These are phyloP conservation scores for Hyla sarda DNA, from an alignment of 2,113 vertebrate genomes.

Conservation along the genomic window DNA sequence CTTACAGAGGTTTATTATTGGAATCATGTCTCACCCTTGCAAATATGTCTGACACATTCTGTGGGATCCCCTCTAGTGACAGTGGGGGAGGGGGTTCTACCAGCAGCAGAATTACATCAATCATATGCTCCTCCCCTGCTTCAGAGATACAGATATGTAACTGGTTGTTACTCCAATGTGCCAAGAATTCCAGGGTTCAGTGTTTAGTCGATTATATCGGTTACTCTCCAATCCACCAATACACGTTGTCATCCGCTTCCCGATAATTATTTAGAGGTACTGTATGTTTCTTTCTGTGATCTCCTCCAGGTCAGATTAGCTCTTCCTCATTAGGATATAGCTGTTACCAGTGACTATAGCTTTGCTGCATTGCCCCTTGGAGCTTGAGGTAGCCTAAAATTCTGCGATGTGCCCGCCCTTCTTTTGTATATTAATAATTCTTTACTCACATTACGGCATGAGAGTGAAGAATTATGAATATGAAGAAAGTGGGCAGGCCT, in stretches of 20 bases:
- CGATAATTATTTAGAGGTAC: neutral
- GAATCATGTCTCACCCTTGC: slow-evolving; percentile 25
- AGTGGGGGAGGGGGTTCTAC: neutral
- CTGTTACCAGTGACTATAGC: too few relatives aligned
- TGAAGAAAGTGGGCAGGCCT: too few relatives aligned
- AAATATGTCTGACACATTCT: slow-evolving; percentile 15
- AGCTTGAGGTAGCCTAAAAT: neutral
- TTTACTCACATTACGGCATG: too few relatives aligned
- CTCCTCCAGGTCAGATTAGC: neutral
- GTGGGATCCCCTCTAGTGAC: neutral
- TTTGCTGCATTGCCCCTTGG: neutral
- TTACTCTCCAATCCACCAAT: neutral
- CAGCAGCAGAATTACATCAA: neutral
- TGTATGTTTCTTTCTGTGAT: neutral
- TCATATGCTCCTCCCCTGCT: neutral
- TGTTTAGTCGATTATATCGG: neutral
- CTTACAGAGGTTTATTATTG: slow-evolving; percentile 29
- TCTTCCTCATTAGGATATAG: neutral
- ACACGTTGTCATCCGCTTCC: neutral
- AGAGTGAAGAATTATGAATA: too few relatives aligned
- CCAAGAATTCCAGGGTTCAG: neutral
- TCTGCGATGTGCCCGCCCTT: too few relatives aligned
- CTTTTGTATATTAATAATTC: too few relatives aligned
- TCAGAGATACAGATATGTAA: neutral
- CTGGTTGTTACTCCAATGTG: neutral